A percentile compares a stretch with the other conserved stretches of the same genome.
Conservation (phyloP, 2,888 invertebrate genomes). For the Meghimatium bilineatum region DNA sequence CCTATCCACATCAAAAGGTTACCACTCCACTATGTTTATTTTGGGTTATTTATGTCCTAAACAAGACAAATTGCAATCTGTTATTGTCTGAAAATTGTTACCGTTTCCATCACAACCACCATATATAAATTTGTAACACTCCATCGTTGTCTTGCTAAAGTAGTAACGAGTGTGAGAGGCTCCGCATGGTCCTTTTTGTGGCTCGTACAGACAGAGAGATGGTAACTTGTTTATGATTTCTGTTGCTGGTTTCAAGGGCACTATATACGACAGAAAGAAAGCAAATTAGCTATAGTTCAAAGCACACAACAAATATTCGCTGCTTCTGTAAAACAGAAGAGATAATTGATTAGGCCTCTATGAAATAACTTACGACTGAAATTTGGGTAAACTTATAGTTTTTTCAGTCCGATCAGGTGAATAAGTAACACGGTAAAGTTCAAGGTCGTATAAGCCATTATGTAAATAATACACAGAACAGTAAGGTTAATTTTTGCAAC, state of each 20-base stretch:
- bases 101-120: slow-evolving; percentile 14
- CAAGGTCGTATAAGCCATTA: no score
- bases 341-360: no score
- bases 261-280: background rate
- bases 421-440: no score
- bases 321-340: no score
- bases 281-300: background rate
- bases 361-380: no score
- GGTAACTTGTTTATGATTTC: background rate
- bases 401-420: no score
- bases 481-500: no score
- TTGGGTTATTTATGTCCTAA: slow-evolving; percentile 9
- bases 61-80: slow-evolving; percentile 17
- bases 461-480: no score
- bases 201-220: background rate
- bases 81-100: slow-evolving; percentile 27
- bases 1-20: background rate
- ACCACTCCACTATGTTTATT: background rate
- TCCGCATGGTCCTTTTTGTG: background rate
- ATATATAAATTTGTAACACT: slow-evolving; percentile 29
- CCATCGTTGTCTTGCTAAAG: slow-evolving; percentile 18
- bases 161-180: slow-evolving; percentile 11
- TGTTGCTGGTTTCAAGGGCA: background rate
- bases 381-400: no score
- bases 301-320: no score